Percentiles rank a stretch among this genome's conserved stretches.
These are phyloP conservation scores for Cyclophora punctaria DNA, from an alignment of 2,888 invertebrate species.

Conservation along the genomic window DNA sequence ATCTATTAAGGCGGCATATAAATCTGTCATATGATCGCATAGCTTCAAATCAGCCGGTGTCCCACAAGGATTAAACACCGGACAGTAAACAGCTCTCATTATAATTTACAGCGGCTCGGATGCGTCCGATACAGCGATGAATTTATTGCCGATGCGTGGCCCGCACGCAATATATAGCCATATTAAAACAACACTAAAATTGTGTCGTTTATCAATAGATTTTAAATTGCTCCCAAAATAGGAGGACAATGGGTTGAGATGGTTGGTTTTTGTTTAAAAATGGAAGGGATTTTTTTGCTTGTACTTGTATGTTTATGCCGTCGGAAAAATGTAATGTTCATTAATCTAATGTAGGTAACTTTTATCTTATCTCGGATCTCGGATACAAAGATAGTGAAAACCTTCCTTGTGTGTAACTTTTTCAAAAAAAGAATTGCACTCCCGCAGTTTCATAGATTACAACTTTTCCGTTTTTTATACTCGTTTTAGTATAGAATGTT, in stretches of 20 bases:
- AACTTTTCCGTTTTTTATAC: no score
- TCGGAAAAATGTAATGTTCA: no score
- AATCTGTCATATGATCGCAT: constrained; percentile 10
- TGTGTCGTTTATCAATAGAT: constrained; percentile 25
- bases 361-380: no score
- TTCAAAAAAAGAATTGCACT: no score
- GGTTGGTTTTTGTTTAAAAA: no score
- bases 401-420: no score
- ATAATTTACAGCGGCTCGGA: constrained; percentile 64
- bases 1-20: not conserved
- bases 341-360: no score
- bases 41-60: constrained; percentile 16
- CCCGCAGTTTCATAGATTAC: no score
- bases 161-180: constrained; percentile 51
- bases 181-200: constrained; percentile 48
- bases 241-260: not conserved
- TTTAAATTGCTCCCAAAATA: not conserved
- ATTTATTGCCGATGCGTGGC: constrained; percentile 63
- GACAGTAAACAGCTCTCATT: constrained; percentile 64
- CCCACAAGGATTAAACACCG: constrained; percentile 24
- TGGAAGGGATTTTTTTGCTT: no score
- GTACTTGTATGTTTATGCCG: no score
- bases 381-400: no score
- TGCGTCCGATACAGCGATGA: constrained; percentile 55
- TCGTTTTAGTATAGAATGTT: no score